phyloP scores from a whole-genome alignment of 2,888 invertebrate genomes.

The Meteorus cinctellus region DNA sequence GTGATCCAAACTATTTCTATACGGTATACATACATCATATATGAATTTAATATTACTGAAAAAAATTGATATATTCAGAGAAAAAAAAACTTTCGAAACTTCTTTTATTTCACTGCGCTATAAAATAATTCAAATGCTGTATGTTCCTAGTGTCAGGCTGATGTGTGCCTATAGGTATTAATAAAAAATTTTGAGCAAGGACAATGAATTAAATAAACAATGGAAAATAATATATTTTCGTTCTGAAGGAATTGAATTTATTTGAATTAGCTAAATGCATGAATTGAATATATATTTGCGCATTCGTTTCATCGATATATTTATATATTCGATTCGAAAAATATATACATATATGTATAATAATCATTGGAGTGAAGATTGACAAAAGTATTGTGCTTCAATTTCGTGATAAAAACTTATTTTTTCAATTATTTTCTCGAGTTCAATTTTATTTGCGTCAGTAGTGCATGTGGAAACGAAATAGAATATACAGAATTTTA shows the following conservation, averaged over 20 bases:
- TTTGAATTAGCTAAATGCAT: background rate
- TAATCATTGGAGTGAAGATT: background rate
- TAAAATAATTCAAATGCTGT: background rate
- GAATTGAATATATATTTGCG: background rate
- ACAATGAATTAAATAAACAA: background rate
- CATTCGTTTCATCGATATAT: background rate
- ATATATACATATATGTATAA: background rate
- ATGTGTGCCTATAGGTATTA: background rate
- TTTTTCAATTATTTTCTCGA: background rate
- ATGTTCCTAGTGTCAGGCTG: constrained; percentile 11
- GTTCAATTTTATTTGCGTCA: background rate
- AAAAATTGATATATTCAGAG: constrained; percentile 20
- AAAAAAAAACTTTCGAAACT: background rate
- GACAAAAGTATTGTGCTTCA: background rate
- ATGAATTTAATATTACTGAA: constrained; percentile 45
- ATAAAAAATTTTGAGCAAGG: background rate
- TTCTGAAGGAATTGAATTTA: background rate
- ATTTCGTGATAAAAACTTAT: background rate
- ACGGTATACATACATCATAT: constrained; percentile 28
- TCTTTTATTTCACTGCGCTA: background rate
- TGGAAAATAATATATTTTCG: background rate
- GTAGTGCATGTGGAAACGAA: background rate
- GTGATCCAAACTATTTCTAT: constrained; percentile 42
- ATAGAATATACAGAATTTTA: background rate
- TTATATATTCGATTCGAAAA: background rate